Base-by-base conservation (phyloP, 2,113 vertebrate species). In the Alces alces region DNA sequence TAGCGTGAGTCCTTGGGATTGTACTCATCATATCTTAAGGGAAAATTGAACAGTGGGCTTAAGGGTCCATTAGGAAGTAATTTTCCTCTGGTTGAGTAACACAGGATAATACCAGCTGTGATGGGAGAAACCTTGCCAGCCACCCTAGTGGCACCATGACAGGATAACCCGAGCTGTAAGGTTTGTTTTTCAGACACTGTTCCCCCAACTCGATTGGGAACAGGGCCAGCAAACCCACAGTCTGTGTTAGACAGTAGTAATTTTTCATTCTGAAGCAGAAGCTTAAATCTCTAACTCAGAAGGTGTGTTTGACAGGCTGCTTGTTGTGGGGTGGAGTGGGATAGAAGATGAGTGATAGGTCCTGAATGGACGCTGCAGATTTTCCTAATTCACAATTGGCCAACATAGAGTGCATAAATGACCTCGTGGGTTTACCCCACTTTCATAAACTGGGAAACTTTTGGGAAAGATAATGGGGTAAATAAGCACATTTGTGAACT, bases 41-140 rank as follows among this genome's bases (percentile, higher is more conserved):
- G 96, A 84, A 96, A 96, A 98, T 45, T 92, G 92, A 97, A 96
- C 84, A 91, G 66, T 92, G 54, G 82, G 55, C 84, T 97, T 66
- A 95, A 85, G 43, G 28, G 96, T 97, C 93, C 79, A 95, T 97
- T 96, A 97, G 96, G 89, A 97, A 96, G 84, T 92, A 94, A 91
- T 97, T 97, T 97, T 97, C 95, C 96, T 97, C 79, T 66, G 96
- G 92, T 66, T 98, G 96, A 97, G 96, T 96, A 96, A 95, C 92
- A 97, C 84, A 33, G 93, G 89, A 95, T 97, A 78, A 95, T 92
- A 79, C 97, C 52, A 95, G 54, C 96, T 97, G 93, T 95, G 93
- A 94, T 1, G 28, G 80, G 66, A 76, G 47, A 83, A 88, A 85
- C 66, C 33, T 82, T 95, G 58, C 93, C 93, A 96, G 89, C 33